A percentile compares a stretch with the other conserved stretches of the same genome.
These are phyloP conservation scores for Caretta caretta DNA, from an alignment of 2,113 vertebrate species.

Conservation along the genomic window DNA sequence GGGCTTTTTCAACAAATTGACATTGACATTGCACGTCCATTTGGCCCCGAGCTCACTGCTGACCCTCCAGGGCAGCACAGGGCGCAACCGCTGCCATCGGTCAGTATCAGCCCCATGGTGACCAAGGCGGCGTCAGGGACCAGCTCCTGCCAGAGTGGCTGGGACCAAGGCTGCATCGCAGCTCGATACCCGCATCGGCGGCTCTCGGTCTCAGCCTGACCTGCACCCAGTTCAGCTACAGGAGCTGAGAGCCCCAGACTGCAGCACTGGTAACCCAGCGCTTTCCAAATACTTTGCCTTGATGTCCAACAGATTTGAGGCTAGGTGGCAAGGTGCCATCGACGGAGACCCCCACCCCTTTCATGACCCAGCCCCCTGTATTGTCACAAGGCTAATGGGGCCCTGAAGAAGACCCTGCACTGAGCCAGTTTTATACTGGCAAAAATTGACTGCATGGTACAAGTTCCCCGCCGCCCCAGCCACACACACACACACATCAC, in stretches of 20 bases:
- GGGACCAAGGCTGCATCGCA: background rate
- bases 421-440: background rate
- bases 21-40: too few relatives aligned
- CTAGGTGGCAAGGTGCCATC: too few relatives aligned
- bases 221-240: background rate
- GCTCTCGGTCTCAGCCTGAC: background rate
- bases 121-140: background rate
- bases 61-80: too few relatives aligned
- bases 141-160: background rate
- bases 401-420: background rate
- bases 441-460: background rate
- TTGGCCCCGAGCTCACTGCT: too few relatives aligned
- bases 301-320: background rate
- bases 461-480: background rate
- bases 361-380: background rate
- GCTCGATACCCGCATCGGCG: rapidly evolving
- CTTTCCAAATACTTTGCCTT: background rate
- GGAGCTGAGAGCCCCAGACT: background rate
- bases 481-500: too few relatives aligned
- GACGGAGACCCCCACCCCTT: too few relatives aligned
- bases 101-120: too few relatives aligned
- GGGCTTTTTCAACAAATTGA: too few relatives aligned
- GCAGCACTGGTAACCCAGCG: background rate
- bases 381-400: background rate
- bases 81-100: too few relatives aligned